A percentile compares a stretch with the other conserved stretches of the same genome.
phyloP scores from a whole-genome alignment of 2,113 vertebrate genomes.

The Pseudorasbora parva region DNA sequence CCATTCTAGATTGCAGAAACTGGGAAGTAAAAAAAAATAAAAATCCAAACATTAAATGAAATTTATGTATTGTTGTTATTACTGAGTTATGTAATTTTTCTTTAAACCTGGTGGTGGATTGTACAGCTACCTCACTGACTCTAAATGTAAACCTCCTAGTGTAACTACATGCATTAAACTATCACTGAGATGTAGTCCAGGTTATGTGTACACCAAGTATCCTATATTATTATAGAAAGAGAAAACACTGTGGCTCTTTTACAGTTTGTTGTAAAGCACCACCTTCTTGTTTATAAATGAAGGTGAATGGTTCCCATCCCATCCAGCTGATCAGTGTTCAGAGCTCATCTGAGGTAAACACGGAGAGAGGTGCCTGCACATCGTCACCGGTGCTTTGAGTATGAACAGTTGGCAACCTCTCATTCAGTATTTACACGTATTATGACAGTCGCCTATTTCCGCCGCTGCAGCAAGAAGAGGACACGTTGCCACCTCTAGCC shows the following conservation, averaged over 20 bases:
- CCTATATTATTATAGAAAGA: conserved; percentile 17
- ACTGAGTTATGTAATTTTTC: background rate
- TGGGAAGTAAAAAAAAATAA: background rate
- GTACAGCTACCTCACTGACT: too few relatives aligned
- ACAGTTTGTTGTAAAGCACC: background rate
- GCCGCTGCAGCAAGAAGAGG: conserved; percentile 19
- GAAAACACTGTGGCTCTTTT: background rate
- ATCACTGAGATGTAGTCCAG: background rate
- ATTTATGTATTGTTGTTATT: background rate
- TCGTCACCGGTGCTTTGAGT: conserved; percentile 48
- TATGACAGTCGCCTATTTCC: conserved; percentile 53
- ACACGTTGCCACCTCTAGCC: conserved; percentile 6
- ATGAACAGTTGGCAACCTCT: conserved; percentile 47
- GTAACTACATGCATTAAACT: background rate
- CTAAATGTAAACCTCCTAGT: background rate
- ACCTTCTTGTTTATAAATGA: conserved; percentile 17
- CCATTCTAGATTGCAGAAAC: background rate
- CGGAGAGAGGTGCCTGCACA: conserved; percentile 31
- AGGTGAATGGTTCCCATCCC: background rate
- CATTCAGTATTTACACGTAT: conserved; percentile 57
- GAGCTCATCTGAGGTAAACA: conserved; percentile 44
- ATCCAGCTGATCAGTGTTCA: conserved; percentile 8
- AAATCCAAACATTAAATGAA: too few relatives aligned
- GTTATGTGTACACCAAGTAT: background rate
- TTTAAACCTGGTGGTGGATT: background rate